phyloP scores from a whole-genome alignment of 2,888 invertebrate genomes.

The Nebria salina region DNA sequence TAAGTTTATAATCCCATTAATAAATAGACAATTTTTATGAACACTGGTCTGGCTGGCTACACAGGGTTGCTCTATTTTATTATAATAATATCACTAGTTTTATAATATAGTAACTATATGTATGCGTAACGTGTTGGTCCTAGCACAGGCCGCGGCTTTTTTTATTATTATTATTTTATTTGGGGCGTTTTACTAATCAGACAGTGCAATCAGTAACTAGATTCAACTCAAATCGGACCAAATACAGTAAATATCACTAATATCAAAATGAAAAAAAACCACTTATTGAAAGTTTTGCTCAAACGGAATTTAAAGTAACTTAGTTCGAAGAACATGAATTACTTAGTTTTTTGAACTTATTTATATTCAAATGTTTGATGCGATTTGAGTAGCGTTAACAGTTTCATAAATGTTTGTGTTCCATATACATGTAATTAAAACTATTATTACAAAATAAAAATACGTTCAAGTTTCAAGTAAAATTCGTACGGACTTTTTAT shows the following conservation, averaged over 20 bases:
- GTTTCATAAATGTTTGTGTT: background rate
- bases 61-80: slow-evolving; percentile 43
- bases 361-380: background rate
- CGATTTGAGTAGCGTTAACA: background rate
- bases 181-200: slow-evolving; percentile 21
- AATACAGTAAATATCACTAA: background rate
- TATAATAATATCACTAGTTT: slow-evolving; percentile 36
- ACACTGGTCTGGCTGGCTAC: slow-evolving; percentile 47
- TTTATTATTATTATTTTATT: slow-evolving; percentile 16
- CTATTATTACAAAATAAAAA: slow-evolving; percentile 20
- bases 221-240: background rate
- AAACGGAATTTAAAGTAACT: background rate
- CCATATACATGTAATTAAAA: slow-evolving; percentile 27
- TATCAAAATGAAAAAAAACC: too few relatives aligned
- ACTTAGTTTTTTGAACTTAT: background rate
- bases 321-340: background rate
- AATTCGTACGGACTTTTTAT: slow-evolving; percentile 19
- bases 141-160: slow-evolving; percentile 46
- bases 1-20: background rate
- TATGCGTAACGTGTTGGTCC: slow-evolving; percentile 46
- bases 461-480: slow-evolving; percentile 20
- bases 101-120: slow-evolving; percentile 41
- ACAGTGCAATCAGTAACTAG: slow-evolving; percentile 32
- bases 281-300: background rate
- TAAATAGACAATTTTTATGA: slow-evolving; percentile 43